Percentiles rank a stretch among this genome's conserved stretches.
Evolutionary conservation across 2,888 invertebrate genomes (phyloP).

Genomic region (Amaurobius ferox): DNA sequence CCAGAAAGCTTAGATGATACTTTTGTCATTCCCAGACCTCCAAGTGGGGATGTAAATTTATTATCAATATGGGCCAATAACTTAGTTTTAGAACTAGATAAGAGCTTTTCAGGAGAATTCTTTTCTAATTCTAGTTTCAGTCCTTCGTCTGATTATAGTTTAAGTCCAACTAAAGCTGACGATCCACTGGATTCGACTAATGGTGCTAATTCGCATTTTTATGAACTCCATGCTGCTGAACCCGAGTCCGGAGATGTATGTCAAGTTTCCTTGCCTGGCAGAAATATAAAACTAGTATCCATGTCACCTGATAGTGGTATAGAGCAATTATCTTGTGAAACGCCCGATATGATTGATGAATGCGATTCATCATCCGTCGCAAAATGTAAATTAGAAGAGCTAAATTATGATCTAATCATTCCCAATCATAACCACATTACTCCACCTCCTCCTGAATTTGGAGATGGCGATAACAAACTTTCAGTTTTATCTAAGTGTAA

Average conservation of each 20-base stretch:
- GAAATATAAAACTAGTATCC: constrained; percentile 23
- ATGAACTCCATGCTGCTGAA: neutral
- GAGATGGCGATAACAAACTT: neutral
- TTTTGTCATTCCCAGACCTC: constrained; percentile 43
- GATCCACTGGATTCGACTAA: neutral
- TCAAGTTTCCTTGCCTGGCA: neutral
- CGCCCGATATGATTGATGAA: constrained; percentile 28
- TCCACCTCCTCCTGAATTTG: constrained; percentile 46
- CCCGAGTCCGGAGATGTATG: neutral
- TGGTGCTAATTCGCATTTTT: neutral
- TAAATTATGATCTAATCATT: constrained; percentile 9
- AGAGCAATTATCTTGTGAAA: constrained; percentile 30
- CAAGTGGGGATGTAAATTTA: constrained; percentile 60
- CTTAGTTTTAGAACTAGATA: constrained; percentile 57
- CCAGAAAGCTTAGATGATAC: constrained; percentile 4
- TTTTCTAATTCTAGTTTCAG: constrained; percentile 34
- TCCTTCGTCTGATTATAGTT: constrained; percentile 57
- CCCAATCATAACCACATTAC: constrained; percentile 23
- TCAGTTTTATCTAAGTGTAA: neutral
- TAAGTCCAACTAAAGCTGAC: constrained; percentile 42
- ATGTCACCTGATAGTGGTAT: constrained; percentile 66
- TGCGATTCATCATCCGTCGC: neutral
- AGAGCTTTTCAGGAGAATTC: constrained; percentile 43
- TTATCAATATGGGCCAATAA: constrained; percentile 65
- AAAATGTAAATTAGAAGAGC: neutral